Conservation (phyloP, 1,140 invertebrate genomes). For the Zaprionus capensis region DNA sequence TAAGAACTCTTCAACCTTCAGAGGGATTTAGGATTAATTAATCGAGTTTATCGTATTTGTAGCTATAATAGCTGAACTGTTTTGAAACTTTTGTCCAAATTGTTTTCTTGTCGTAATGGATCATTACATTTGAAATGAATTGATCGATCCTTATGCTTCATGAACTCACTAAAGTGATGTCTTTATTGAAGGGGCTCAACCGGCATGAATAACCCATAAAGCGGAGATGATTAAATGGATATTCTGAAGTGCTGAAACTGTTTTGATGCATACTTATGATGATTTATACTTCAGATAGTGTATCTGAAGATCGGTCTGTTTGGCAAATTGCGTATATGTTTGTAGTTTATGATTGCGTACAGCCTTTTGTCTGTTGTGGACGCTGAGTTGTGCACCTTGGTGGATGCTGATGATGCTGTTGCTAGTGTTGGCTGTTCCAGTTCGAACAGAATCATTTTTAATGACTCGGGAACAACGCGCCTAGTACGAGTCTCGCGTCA, state of each 20-base stretch:
- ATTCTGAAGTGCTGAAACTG: not conserved
- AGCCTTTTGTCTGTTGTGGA: constrained; percentile 42
- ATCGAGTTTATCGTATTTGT: not conserved
- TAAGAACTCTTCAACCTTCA: not conserved
- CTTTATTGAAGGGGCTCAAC: not conserved
- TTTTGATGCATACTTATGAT: not conserved
- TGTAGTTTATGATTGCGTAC: constrained; percentile 43
- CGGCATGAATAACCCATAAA: constrained; percentile 6
- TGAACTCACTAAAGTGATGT: not conserved
- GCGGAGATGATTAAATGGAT: not conserved
- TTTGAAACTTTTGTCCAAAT: not conserved
- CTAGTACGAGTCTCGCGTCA: constrained; percentile 38
- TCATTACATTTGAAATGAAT: not conserved
- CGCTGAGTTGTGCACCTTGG: constrained; percentile 1
- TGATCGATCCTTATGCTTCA: not conserved
- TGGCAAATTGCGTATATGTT: constrained; percentile 1
- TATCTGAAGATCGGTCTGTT: constrained; percentile 19
- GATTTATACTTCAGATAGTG: not conserved
- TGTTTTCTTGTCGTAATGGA: not conserved
- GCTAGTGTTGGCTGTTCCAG: constrained; percentile 64
- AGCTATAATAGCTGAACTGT: too few species aligned
- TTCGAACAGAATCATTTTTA: constrained; percentile 78
- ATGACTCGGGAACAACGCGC: constrained; percentile 62
- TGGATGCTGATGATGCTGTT: constrained; percentile 39
- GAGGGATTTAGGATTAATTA: not conserved